Evolutionary conservation across 1,140 invertebrate genomes (phyloP).

Genomic region (Drosophila nannoptera): DNA sequence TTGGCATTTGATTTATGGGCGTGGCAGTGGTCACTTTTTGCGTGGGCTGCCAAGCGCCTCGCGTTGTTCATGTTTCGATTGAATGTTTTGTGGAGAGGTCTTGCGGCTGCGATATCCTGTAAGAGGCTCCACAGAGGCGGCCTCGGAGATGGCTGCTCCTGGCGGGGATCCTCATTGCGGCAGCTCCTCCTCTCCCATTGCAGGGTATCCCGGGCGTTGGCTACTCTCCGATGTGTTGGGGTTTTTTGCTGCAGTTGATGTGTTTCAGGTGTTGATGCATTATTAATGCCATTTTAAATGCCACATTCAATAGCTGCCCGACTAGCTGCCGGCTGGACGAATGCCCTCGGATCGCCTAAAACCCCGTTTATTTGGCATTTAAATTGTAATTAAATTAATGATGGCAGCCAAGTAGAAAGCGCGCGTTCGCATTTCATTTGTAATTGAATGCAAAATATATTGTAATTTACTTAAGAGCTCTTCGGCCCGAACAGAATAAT

Average conservation of each 20-base stretch:
- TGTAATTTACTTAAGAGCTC: conserved; percentile 70
- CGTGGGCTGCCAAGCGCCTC: conserved; percentile 19
- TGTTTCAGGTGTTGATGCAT: conserved; percentile 70
- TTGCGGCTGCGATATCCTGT: conserved; percentile 9
- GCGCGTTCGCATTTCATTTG: conserved; percentile 50
- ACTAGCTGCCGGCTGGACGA: conserved; percentile 38
- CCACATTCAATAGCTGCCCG: too few relatives aligned
- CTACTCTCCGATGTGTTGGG: neutral
- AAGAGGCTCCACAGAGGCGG: neutral
- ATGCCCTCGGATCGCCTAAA: conserved; percentile 45
- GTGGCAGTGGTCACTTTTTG: conserved; percentile 44
- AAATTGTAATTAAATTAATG: conserved; percentile 74
- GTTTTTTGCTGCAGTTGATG: conserved; percentile 21
- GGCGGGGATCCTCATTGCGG: too few relatives aligned
- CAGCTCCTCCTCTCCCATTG: neutral
- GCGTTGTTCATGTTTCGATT: conserved; percentile 19
- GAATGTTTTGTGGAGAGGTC: conserved; percentile 63
- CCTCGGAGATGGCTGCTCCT: too few relatives aligned
- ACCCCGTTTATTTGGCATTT: conserved; percentile 68
- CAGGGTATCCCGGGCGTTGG: neutral
- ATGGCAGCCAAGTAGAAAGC: conserved; percentile 27
- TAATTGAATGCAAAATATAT: conserved; percentile 56
- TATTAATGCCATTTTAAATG: conserved; percentile 75
- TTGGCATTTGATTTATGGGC: conserved; percentile 52
- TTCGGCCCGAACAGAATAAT: conserved; percentile 20